These are phyloP conservation scores for Yponomeuta cagnagella DNA, from an alignment of 2,888 invertebrate genomes.

Conservation along the genomic window DNA sequence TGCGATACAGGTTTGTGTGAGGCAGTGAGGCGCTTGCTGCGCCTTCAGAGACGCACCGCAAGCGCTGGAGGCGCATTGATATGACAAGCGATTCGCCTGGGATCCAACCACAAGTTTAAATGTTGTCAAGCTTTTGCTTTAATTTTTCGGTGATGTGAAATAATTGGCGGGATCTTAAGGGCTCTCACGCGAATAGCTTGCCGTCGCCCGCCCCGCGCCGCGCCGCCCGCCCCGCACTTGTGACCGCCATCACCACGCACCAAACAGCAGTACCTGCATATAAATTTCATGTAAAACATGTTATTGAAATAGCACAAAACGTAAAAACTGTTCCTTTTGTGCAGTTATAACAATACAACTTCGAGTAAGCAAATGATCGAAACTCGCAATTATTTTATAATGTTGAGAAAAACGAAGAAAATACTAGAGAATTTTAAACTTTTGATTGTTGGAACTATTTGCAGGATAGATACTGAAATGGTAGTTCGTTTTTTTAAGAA, in stretches of 20 bases:
- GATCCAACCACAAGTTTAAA: slow-evolving; percentile 39
- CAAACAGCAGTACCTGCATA: neutral
- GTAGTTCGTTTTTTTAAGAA: no score
- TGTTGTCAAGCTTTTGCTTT: slow-evolving; percentile 45
- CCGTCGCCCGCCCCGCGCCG: slow-evolving; percentile 24
- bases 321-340: no score
- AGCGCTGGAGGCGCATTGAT: slow-evolving; percentile 35
- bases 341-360: no score
- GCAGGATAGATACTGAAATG: no score
- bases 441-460: no score
- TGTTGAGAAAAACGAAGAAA: no score
- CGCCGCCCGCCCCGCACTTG: slow-evolving; percentile 1
- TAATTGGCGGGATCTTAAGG: slow-evolving; percentile 55
- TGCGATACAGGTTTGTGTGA: slow-evolving; percentile 49
- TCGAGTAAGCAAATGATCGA: no score
- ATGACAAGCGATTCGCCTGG: slow-evolving; percentile 28
- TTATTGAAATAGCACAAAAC: no score
- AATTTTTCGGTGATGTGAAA: slow-evolving; percentile 62
- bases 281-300: no score
- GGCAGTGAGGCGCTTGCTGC: slow-evolving; percentile 38
- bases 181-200: slow-evolving; percentile 50
- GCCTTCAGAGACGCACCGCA: slow-evolving; percentile 45
- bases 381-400: no score
- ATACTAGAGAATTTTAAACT: no score
- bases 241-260: slow-evolving; percentile 1